Evolutionary conservation across 2,797 vertebrate species (phyloP), one percentile per base, ranked within the genome.

Genomic region (Syndactyla subalaris): DNA sequence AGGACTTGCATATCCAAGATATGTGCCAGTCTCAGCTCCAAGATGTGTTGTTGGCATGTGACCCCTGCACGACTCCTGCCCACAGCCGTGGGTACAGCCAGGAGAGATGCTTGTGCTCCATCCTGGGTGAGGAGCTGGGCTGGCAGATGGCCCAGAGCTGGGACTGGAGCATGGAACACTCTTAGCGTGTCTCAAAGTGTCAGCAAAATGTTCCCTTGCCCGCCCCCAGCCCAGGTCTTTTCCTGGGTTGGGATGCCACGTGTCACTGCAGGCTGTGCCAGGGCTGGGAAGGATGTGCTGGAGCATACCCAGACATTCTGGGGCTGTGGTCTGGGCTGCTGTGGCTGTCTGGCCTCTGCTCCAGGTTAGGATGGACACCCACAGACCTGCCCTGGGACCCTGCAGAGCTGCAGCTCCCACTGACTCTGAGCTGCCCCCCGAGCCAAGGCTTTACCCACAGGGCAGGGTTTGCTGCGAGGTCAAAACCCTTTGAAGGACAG

Each of bases 21-120:
- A 20, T 27, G 24, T 72, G 57, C 34, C 62, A 65, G n/a, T 55
- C 58, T 43, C 46, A 51, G 66, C 27, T 84, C 39, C 77, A 62
- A 49, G 24, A 36, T 0, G 0, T 26, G 49, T 58, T 41, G 2
- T 61, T 66, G 2, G 12, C 4, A 0, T 38, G 82, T 10, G 13
- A 32, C 61, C 34, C 0, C 14, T 0, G 1, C 39, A 54, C 43
- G 4, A 4, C 48, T 80, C 8, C 2, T 7, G 3, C 70, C 36
- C 1, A 0, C 32, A 39, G 61, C 14, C 0, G 2, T 22, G 59
- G 52, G 38, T 30, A n/a, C 41, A 63, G 49, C 2, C 9, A 30
- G 20, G 66, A 58, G 59, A 73, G 55, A 34, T 1, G 5, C 26
- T 76, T 1, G 3, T 67, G 72, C 68, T 52, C 16, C 30, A 7